A percentile compares a stretch with the other conserved stretches of the same genome.
phyloP scores from a whole-genome alignment of 2,888 invertebrate species.

The Plebejus melissa region DNA sequence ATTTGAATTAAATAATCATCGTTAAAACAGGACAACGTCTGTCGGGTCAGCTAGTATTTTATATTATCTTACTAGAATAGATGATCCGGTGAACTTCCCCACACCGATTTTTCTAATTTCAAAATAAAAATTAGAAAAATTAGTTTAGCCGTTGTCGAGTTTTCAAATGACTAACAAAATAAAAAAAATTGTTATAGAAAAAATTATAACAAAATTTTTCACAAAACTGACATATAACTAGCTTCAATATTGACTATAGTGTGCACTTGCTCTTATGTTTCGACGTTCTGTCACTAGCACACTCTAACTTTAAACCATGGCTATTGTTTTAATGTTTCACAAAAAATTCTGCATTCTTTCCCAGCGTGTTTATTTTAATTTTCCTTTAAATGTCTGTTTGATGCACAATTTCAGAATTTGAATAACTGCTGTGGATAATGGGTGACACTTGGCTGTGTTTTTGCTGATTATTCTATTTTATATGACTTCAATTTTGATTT shows the following conservation, averaged over 20 bases:
- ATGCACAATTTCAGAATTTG: slow-evolving; percentile 8
- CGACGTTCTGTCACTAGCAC: slow-evolving; percentile 48
- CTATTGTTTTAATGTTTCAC: slow-evolving; percentile 36
- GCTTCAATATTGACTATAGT: background rate
- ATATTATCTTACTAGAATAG: too few relatives aligned
- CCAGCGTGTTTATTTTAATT: slow-evolving; percentile 35
- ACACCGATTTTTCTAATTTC: too few relatives aligned
- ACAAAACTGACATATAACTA: too few relatives aligned
- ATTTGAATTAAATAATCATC: too few relatives aligned
- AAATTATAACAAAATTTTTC: too few relatives aligned
- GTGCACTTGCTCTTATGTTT: slow-evolving; percentile 29
- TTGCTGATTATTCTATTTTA: background rate
- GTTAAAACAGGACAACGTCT: too few relatives aligned
- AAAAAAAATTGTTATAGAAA: too few relatives aligned
- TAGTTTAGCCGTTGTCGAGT: too few relatives aligned
- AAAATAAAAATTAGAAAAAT: too few relatives aligned
- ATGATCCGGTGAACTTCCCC: too few relatives aligned
- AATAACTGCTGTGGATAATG: slow-evolving; percentile 29
- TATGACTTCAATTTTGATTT: background rate
- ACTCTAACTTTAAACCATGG: slow-evolving; percentile 35
- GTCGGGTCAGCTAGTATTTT: too few relatives aligned
- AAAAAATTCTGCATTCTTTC: slow-evolving; percentile 36
- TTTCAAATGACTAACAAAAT: too few relatives aligned
- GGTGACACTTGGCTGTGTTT: background rate
- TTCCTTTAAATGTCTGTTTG: slow-evolving; percentile 28